Percentiles rank a stretch among this genome's conserved stretches.
phyloP scores from a whole-genome alignment of 2,113 vertebrate genomes.

The Cygnus buccinator region DNA sequence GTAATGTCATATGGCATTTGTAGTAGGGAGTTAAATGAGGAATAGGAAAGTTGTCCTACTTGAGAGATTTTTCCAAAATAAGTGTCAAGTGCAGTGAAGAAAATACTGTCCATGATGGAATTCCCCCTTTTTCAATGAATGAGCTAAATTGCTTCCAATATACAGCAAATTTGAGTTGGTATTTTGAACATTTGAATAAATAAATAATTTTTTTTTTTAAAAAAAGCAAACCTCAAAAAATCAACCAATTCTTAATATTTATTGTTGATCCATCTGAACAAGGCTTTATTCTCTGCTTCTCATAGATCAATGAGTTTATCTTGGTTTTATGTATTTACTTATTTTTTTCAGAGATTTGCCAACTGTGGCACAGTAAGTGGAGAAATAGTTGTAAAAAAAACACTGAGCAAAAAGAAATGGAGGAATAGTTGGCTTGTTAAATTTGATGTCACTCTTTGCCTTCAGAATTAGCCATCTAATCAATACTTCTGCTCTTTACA shows the following conservation, averaged over 20 bases:
- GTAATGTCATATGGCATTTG: not conserved
- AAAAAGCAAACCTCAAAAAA: not conserved
- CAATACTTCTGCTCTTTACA: not conserved
- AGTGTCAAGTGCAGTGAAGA: not conserved
- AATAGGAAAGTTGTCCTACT: not conserved
- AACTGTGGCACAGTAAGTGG: not conserved
- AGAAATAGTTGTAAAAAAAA: not conserved
- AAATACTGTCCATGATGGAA: accelerated
- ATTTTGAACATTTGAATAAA: not conserved
- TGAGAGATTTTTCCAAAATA: not conserved
- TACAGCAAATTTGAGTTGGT: not conserved
- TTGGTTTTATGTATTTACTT: not conserved
- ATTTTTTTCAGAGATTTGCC: not conserved
- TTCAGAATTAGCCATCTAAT: conserved; percentile 1
- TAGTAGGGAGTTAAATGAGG: not conserved
- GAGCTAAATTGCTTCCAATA: not conserved
- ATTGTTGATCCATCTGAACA: not conserved
- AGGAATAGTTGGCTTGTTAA: not conserved
- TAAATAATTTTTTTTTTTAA: too few species aligned
- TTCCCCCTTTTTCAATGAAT: not conserved
- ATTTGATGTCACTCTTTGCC: not conserved
- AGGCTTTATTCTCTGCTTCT: not conserved
- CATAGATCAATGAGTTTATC: not conserved
- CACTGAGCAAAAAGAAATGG: not conserved
- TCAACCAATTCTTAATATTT: not conserved